These are phyloP conservation scores for Gallinago solitaria DNA, from an alignment of 2,797 vertebrate genomes.

Conservation along the genomic window DNA sequence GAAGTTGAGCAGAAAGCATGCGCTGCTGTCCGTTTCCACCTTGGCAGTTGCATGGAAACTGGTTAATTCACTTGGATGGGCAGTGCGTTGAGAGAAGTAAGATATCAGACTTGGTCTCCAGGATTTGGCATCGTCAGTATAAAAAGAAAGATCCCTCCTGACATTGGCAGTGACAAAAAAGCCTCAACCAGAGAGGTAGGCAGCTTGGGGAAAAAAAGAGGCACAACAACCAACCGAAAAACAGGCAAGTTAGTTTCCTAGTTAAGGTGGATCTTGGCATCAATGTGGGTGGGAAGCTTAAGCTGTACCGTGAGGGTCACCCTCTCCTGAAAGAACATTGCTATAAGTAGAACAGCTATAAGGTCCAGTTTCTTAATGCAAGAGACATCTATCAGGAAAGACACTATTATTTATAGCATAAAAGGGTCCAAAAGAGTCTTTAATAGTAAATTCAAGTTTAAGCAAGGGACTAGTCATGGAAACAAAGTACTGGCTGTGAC, in stretches of 20 bases:
- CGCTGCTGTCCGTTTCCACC: not conserved
- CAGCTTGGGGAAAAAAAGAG: not conserved
- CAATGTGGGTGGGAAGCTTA: not conserved
- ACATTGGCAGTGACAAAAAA: not conserved
- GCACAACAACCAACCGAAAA: not conserved
- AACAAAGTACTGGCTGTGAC: not conserved
- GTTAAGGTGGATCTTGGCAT: not conserved
- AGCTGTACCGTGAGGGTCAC: not conserved
- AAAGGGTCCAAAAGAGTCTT: not conserved
- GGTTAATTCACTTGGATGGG: not conserved
- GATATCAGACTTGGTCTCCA: not conserved
- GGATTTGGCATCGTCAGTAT: not conserved
- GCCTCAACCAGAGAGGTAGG: not conserved
- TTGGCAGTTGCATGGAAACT: not conserved
- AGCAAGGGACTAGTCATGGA: not conserved
- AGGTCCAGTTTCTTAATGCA: not conserved
- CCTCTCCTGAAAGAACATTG: not conserved
- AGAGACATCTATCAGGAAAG: not conserved
- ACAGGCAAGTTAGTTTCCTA: not conserved
- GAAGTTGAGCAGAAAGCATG: not conserved
- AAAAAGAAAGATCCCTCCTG: not conserved
- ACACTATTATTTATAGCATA: not conserved
- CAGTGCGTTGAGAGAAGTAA: not conserved
- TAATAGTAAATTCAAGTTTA: not conserved
- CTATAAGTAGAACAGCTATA: not conserved